Evolutionary conservation across 2,797 vertebrate species (phyloP).

Genomic region (Karalla daura): DNA sequence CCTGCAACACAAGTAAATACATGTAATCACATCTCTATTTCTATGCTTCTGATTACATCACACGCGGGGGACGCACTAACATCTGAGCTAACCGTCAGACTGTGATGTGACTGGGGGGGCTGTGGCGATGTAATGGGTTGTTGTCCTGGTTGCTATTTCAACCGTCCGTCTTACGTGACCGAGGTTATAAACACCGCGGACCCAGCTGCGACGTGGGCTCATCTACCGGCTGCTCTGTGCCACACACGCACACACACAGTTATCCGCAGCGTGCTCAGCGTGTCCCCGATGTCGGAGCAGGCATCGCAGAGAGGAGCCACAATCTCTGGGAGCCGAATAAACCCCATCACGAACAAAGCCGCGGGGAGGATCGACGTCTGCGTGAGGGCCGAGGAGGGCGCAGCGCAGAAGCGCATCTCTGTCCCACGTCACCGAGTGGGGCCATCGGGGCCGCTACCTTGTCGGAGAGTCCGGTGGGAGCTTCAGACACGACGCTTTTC

Average conservation of each 20-base stretch:
- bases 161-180: neutral
- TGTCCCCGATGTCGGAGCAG: conserved; percentile 8
- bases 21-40: no score
- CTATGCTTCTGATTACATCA: no score
- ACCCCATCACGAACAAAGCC: neutral
- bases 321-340: neutral
- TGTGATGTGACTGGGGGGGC: no score
- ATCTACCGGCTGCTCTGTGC: conserved; percentile 17
- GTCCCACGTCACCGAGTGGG: no score
- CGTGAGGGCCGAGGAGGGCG: no score
- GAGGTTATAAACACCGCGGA: neutral
- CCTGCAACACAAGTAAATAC: no score
- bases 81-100: no score
- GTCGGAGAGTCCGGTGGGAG: conserved; percentile 79
- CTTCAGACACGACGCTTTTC: conserved; percentile 89
- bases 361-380: neutral
- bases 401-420: no score
- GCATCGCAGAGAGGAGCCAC: neutral
- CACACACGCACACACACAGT: neutral
- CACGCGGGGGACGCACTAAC: no score
- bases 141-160: neutral
- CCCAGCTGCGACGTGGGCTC: neutral
- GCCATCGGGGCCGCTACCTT: no score
- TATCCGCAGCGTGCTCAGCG: neutral
- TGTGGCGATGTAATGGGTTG: no score